Conservation (phyloP, 2,888 invertebrate species). For the Thysanoteuthis rhombus region DNA sequence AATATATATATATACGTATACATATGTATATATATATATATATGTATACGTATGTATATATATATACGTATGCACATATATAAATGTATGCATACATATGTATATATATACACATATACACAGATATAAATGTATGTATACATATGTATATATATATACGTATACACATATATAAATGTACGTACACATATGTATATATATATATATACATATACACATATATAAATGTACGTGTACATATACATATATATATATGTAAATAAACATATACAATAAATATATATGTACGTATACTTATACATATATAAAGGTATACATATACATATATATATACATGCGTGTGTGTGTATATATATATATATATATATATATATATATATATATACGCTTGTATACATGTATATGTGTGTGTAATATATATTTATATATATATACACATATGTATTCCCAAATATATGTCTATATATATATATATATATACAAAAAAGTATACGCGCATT, state of each 20-base stretch:
- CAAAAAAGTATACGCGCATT: neutral
- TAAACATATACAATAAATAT: neutral
- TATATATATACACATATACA: neutral
- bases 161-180: neutral
- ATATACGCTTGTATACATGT: neutral
- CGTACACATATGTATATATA: neutral
- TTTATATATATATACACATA: neutral
- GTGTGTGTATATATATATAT: neutral
- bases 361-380: neutral
- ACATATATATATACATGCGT: neutral
- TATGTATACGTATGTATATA: neutral
- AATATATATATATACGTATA: neutral
- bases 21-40: neutral
- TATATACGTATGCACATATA: neutral
- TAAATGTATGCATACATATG: neutral
- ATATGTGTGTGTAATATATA: neutral
- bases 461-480: slow-evolving; percentile 14
- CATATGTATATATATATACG: neutral
- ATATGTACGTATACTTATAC: neutral
- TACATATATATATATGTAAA: neutral
- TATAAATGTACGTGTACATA: neutral
- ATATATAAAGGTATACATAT: neutral
- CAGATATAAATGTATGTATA: neutral
- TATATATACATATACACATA: slow-evolving; percentile 14
- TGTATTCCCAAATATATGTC: neutral